These are phyloP conservation scores for Ferdinandea cuprea DNA, from an alignment of 2,888 invertebrate species.

Conservation along the genomic window DNA sequence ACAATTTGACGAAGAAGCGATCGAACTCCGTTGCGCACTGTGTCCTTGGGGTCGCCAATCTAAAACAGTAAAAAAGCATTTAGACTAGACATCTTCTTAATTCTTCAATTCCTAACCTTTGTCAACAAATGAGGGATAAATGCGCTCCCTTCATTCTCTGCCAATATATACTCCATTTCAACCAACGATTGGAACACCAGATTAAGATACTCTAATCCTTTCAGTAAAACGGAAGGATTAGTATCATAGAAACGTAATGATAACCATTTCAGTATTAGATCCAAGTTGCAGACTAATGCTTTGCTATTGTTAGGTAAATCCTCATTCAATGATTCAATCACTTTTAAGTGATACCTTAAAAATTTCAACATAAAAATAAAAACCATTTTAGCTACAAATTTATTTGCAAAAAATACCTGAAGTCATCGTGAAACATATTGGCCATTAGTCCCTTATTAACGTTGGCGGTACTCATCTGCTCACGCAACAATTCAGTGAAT, in stretches of 20 bases:
- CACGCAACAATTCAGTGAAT: constrained; percentile 95
- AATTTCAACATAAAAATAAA: too few relatives aligned
- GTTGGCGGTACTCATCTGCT: constrained; percentile 94
- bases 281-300: constrained; percentile 94
- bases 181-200: constrained; percentile 92
- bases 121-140: constrained; percentile 97
- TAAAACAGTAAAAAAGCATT: constrained; percentile 79
- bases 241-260: constrained; percentile 99
- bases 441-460: constrained; percentile 93
- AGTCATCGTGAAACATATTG: constrained; percentile 98
- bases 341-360: constrained; percentile 95
- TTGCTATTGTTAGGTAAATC: constrained; percentile 91
- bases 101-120: constrained; percentile 86
- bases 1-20: constrained; percentile 93
- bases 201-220: constrained; percentile 96
- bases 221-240: constrained; percentile 97
- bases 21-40: constrained; percentile 94
- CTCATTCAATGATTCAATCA: constrained; percentile 94
- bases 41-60: constrained; percentile 98
- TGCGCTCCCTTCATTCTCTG: constrained; percentile 94
- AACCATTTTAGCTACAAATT: too few relatives aligned
- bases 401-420: constrained; percentile 85
- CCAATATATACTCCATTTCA: constrained; percentile 91
- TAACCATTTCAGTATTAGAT: constrained; percentile 97
- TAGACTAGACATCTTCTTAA: not conserved